Conservation (phyloP, 2,797 vertebrate species). For the Meda fulgida region DNA sequence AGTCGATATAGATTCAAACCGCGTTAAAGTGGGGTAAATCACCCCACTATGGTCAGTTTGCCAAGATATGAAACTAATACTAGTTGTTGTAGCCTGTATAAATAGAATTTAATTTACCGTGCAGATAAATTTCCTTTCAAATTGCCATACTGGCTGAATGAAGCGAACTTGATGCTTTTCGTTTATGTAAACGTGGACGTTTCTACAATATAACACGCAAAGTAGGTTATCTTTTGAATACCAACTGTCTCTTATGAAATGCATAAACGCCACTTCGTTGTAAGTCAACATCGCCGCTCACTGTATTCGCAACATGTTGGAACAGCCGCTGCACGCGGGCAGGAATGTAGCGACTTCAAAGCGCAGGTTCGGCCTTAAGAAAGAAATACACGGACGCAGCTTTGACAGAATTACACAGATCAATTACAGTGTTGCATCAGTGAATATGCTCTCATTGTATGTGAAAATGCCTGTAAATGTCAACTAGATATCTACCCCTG, state of each 20-base stretch:
- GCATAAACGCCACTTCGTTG: background rate
- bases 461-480: background rate
- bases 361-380: slow-evolving; percentile 65
- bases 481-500: background rate
- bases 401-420: slow-evolving; percentile 68
- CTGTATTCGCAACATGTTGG: slow-evolving; percentile 87
- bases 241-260: background rate
- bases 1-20: background rate
- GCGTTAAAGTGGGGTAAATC: background rate
- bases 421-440: slow-evolving; percentile 70
- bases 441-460: slow-evolving; percentile 26
- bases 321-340: slow-evolving; percentile 84
- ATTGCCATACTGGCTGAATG: background rate
- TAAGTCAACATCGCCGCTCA: slow-evolving; percentile 14
- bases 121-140: background rate
- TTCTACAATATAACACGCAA: background rate
- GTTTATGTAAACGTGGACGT: background rate
- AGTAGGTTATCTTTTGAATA: background rate
- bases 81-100: background rate
- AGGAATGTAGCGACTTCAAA: slow-evolving; percentile 87
- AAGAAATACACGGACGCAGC: slow-evolving; percentile 58
- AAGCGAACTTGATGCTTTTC: background rate
- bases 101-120: background rate
- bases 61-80: background rate
- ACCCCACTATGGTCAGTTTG: background rate